Percentiles rank a stretch among this genome's conserved stretches.
Evolutionary conservation across 2,888 invertebrate species (phyloP).

Genomic region (Cerceris rybyensis): DNA sequence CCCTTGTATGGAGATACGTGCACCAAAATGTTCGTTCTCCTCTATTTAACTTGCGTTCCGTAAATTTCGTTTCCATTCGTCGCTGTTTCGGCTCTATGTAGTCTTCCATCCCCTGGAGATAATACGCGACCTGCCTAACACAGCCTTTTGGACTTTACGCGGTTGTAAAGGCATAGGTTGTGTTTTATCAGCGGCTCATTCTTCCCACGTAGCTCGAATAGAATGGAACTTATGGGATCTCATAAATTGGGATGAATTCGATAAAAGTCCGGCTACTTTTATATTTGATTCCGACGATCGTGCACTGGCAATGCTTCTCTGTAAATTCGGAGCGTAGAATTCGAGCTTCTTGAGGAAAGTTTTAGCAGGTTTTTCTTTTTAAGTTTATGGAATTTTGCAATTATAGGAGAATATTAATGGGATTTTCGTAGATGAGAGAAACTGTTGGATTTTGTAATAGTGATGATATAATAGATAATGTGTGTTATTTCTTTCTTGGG

Average conservation of each 20-base stretch:
- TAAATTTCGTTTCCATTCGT: slow-evolving; percentile 20
- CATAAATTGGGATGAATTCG: slow-evolving; percentile 1
- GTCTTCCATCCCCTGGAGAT: slow-evolving; percentile 8
- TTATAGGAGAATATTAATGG: too few species aligned
- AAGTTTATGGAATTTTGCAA: too few species aligned
- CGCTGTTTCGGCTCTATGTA: not conserved
- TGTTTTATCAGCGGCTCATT: not conserved
- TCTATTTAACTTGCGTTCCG: slow-evolving; percentile 37
- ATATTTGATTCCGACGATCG: not conserved
- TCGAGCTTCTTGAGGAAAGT: too few species aligned
- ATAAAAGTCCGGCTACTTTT: not conserved
- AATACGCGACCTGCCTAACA: not conserved
- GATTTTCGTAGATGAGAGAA: too few species aligned
- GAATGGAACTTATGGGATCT: not conserved
- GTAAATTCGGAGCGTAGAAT: too few species aligned
- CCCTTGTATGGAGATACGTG: slow-evolving; percentile 7
- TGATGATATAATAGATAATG: too few species aligned
- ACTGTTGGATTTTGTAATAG: too few species aligned
- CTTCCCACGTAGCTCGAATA: not conserved
- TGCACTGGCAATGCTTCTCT: too few species aligned
- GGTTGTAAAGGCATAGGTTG: not conserved
- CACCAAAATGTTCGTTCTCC: not conserved
- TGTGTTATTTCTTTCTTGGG: not conserved
- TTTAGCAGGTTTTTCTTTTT: too few species aligned
- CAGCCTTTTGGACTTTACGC: not conserved